Conservation (phyloP, 2,113 vertebrate species). For the Sylvilagus bachmani region DNA sequence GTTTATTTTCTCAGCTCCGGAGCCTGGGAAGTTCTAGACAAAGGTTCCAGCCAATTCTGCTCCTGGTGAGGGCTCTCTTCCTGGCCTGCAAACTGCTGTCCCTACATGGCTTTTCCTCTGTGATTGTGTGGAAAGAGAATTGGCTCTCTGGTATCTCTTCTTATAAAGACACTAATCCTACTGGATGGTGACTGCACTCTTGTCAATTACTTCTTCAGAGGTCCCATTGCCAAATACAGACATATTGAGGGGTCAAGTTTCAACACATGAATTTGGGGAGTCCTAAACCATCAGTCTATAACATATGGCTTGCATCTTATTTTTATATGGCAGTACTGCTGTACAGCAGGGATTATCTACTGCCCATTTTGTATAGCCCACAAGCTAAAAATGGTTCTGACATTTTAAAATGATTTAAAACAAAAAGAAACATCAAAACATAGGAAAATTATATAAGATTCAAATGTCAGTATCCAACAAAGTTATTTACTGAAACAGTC, state of each 20-base stretch:
- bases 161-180: neutral
- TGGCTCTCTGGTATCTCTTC: neutral
- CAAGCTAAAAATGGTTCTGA: constrained; percentile 2
- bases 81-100: neutral
- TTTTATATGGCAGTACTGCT: neutral
- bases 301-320: neutral
- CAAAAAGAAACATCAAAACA: neutral
- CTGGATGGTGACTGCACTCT: neutral
- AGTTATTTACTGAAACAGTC: neutral
- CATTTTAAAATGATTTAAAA: neutral
- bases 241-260: neutral
- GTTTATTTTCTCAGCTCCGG: neutral
- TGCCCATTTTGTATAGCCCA: neutral
- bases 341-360: neutral
- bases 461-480: neutral
- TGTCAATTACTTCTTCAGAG: neutral
- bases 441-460: neutral
- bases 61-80: neutral
- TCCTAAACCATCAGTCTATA: neutral
- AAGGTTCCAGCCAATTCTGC: neutral
- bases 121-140: neutral
- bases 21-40: neutral
- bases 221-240: neutral
- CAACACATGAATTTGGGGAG: neutral
- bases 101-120: neutral